Conservation (phyloP, 2,113 vertebrate species). For the Tonatia bakeri region DNA sequence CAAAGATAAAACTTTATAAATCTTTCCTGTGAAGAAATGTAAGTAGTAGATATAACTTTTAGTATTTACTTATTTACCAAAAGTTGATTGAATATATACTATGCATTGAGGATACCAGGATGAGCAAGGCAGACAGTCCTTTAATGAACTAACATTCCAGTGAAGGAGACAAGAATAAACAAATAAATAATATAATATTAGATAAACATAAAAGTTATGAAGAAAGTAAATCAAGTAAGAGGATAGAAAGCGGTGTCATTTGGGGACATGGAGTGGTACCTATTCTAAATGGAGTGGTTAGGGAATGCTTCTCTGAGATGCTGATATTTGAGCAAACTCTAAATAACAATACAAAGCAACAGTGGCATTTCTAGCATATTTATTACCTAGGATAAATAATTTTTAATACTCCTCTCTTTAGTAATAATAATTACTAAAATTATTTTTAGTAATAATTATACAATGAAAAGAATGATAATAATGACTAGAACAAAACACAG, state of each 20-base stretch:
- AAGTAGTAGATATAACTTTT: neutral
- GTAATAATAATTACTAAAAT: too few species aligned
- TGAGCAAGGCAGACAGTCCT: neutral
- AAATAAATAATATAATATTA: neutral
- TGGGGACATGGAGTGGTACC: neutral
- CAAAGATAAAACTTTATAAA: neutral
- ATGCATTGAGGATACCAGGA: neutral
- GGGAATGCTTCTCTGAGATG: neutral
- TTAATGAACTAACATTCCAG: neutral
- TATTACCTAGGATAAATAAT: neutral
- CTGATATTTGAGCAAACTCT: neutral
- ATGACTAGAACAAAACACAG: neutral
- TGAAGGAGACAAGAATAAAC: neutral
- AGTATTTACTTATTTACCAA: neutral
- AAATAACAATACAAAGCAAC: neutral
- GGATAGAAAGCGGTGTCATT: neutral
- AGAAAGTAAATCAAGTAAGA: neutral
- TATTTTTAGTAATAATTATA: neutral
- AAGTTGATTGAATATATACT: neutral
- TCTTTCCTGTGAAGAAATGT: neutral
- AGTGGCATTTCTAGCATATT: neutral
- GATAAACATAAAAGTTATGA: neutral
- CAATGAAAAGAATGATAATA: neutral
- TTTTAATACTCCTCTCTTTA: neutral
- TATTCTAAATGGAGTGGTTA: constrained; percentile 10